Base-by-base conservation (phyloP, 2,888 invertebrate genomes). In the Scrobipalpa costella region DNA sequence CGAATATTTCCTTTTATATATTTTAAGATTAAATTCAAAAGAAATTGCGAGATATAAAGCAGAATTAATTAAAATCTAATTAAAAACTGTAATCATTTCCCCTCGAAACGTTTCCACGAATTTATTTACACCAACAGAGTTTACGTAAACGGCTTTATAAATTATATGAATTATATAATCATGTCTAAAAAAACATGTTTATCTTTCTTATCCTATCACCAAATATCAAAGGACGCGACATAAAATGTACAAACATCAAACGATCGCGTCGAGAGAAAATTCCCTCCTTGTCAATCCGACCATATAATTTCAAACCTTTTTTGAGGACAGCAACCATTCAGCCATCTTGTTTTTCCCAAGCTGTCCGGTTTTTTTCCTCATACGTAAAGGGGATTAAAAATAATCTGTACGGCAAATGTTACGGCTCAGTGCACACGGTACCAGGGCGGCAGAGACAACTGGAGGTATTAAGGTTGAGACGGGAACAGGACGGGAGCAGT, bases 341-440 rank as follows among this genome's bases (percentile, higher is more conserved):
- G 13, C 34, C 57, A 57, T 57, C 57, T 38, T 38, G 17, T 38
- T 58, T 58, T 58, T 40, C 58, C 40, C 44, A 44, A 38, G 19
- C 58, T 58, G 58, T 58, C 44, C 40, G 38, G 38, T 58, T 58
- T 58, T 44, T 40, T 44, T 40, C 17, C 49, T 21, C 21, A 19
- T 38, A 55, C 55, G 55, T 27, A 19, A 52, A 52, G 40, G 40
- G 40, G 61, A 61, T 63, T 63, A 66, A 60, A 62, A 60, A 62
- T 63, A 62, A 66, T 66, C 62, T 62, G 55, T 52, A 36, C 59
- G 50, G 64, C 63, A 65, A 66, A 65, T 65, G 66, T 66, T 64
- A 57, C 68, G 69, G 64, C 62, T 61, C 64, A 66, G 40, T 69
- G 69, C 64, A 63, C 69, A 65, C 63, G 64, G 47, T 15, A 67